These are phyloP conservation scores for Loris lydekkerianus DNA, from an alignment of 2,797 vertebrate species.

Conservation along the genomic window DNA sequence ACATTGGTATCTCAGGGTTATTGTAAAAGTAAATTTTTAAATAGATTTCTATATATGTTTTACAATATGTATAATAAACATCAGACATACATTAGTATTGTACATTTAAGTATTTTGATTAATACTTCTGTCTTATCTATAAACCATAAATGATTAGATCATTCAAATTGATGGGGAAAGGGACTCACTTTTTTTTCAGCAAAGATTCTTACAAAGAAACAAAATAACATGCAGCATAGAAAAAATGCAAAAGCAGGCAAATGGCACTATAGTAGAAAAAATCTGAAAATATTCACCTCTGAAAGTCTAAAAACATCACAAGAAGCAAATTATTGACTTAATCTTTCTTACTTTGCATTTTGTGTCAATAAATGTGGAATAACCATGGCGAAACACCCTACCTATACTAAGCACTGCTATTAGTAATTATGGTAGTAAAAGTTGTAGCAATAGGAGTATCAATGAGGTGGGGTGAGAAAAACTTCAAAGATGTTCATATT, in stretches of 20 bases:
- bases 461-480: background rate
- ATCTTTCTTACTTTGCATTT: background rate
- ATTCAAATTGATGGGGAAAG: background rate
- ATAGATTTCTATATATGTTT: background rate
- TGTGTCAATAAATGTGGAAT: background rate
- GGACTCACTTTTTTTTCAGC: background rate
- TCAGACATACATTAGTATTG: background rate
- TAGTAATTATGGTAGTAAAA: background rate
- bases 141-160: background rate
- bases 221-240: rapidly evolving
- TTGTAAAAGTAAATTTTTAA: background rate
- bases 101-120: background rate
- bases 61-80: background rate
- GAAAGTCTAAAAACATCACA: background rate
- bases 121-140: background rate
- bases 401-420: too few species aligned
- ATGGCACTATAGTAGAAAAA: background rate
- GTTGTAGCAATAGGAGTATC: background rate
- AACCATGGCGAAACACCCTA: background rate
- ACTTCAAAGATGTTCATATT: background rate
- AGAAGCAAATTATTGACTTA: background rate
- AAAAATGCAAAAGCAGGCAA: background rate
- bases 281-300: background rate
- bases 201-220: background rate
- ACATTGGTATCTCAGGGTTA: background rate